Evolutionary conservation across 2,113 vertebrate genomes (phyloP).

Genomic region (Leptosomus discolor): DNA sequence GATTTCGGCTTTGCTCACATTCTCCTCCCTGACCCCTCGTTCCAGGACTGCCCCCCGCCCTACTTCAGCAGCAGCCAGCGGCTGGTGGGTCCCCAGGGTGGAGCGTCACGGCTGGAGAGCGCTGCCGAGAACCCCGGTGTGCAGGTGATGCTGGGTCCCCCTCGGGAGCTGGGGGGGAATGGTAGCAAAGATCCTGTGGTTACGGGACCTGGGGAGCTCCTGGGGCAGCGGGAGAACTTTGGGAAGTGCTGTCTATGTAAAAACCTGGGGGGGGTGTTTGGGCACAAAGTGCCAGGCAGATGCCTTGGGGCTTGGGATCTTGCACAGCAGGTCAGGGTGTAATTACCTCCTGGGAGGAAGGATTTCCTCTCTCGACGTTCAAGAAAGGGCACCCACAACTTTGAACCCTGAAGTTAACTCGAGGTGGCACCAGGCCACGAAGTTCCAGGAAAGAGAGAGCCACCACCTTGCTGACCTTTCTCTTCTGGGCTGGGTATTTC

Average conservation of each 20-base stretch:
- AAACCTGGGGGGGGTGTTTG: not conserved
- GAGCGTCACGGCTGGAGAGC: not conserved
- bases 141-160: not conserved
- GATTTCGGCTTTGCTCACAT: not conserved
- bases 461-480: not conserved
- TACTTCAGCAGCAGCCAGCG: slow-evolving; percentile 82
- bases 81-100: slow-evolving; percentile 55
- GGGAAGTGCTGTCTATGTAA: not conserved
- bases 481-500: not conserved
- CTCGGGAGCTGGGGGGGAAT: not conserved
- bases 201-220: not conserved
- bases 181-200: not conserved
- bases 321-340: rapidly evolving
- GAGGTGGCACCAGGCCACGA: not conserved
- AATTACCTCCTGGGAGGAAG: not conserved
- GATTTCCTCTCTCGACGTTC: not conserved
- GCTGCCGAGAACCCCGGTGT: not conserved
- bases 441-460: not conserved
- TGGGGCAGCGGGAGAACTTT: not conserved
- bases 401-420: not conserved
- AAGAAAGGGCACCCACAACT: not conserved
- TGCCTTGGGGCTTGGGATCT: not conserved
- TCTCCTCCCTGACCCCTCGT: not conserved
- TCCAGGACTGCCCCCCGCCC: slow-evolving; percentile 71
- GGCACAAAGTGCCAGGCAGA: not conserved